A percentile compares a stretch with the other conserved stretches of the same genome.
These are phyloP conservation scores for Diglossa brunneiventris DNA, from an alignment of 2,113 vertebrate genomes.

Conservation along the genomic window DNA sequence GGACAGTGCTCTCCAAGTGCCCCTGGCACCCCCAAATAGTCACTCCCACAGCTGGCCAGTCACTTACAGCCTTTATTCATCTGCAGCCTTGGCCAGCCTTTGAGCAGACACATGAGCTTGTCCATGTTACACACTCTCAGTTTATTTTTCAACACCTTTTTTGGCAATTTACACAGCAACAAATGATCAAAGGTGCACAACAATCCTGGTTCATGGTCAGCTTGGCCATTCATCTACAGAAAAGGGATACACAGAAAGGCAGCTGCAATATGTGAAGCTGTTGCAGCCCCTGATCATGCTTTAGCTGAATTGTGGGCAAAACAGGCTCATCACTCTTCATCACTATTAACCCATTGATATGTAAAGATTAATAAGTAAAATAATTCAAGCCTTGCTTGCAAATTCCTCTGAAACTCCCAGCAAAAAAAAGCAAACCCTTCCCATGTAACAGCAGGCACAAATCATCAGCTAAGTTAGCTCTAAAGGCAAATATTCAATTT, in stretches of 20 bases:
- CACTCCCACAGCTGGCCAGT: not conserved
- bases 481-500: conserved; percentile 29
- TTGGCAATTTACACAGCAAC: not conserved
- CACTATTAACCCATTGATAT: not conserved
- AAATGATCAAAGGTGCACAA: not conserved
- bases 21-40: not conserved
- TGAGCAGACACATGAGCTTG: not conserved
- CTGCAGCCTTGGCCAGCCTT: not conserved
- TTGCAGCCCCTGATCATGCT: not conserved
- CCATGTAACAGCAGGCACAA: not conserved
- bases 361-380: not conserved
- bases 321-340: not conserved
- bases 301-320: not conserved
- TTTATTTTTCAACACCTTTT: not conserved
- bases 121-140: no score
- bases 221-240: not conserved
- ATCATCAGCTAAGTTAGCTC: conserved; percentile 11
- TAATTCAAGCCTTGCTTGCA: not conserved
- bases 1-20: not conserved
- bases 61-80: not conserved
- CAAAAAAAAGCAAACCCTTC: not conserved
- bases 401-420: not conserved
- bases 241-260: not conserved
- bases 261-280: not conserved
- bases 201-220: not conserved